Conservation (phyloP, 2,113 vertebrate genomes). For the Pseudorasbora parva region DNA sequence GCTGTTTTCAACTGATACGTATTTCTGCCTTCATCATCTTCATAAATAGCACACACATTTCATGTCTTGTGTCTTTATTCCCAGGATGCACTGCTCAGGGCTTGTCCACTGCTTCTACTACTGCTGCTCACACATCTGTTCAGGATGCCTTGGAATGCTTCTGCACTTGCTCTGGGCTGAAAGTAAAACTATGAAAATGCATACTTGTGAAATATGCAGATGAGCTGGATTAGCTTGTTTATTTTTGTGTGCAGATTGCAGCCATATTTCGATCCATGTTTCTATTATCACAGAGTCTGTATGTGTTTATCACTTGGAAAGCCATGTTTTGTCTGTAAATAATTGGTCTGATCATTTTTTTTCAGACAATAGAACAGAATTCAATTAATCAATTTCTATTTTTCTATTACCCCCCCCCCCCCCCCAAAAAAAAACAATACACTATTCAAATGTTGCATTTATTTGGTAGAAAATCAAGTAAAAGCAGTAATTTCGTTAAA, state of each 20-base stretch:
- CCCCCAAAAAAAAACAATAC: too few species aligned
- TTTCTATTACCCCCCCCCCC: too few species aligned
- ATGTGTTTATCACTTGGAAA: not conserved
- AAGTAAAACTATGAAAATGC: not conserved
- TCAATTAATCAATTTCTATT: not conserved
- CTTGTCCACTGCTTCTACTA: not conserved
- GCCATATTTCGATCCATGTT: not conserved
- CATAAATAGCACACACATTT: slow-evolving; percentile 24
- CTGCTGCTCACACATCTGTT: not conserved
- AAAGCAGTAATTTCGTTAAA: not conserved
- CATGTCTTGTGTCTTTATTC: not conserved
- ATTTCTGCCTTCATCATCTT: slow-evolving; percentile 55
- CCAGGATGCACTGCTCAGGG: not conserved
- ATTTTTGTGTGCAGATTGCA: not conserved
- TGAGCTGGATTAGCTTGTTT: not conserved
- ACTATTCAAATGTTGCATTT: too few species aligned
- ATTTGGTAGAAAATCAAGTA: not conserved
- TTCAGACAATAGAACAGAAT: not conserved
- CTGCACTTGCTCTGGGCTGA: not conserved
- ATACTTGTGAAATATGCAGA: not conserved
- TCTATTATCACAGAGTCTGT: not conserved
- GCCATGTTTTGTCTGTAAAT: not conserved
- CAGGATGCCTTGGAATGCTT: not conserved
- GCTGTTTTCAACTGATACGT: slow-evolving; percentile 52
- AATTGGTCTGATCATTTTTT: not conserved